Percentiles rank a stretch among this genome's conserved stretches.
These are phyloP conservation scores for Tetrax tetrax DNA, from an alignment of 2,113 vertebrate genomes.

Conservation along the genomic window DNA sequence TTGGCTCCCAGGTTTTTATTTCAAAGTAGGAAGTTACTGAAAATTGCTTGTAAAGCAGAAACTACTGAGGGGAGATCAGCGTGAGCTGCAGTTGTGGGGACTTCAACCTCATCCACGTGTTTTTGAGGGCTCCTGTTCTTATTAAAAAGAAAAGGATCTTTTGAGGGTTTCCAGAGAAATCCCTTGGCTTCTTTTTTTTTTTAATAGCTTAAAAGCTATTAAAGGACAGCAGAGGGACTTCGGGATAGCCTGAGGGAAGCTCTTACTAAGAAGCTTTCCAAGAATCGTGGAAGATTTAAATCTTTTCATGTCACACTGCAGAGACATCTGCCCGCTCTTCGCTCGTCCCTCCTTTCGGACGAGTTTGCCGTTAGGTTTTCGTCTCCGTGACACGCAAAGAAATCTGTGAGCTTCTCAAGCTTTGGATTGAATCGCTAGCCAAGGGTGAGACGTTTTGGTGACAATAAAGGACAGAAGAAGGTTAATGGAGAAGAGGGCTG, in stretches of 20 bases:
- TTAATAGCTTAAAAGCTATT: no score
- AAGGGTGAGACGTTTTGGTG: background rate
- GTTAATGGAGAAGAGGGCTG: background rate
- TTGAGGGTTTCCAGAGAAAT: background rate
- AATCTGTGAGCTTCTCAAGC: background rate
- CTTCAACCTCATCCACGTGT: accelerated
- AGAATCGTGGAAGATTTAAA: background rate
- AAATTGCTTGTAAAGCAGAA: background rate
- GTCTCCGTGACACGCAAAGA: background rate
- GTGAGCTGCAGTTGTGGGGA: background rate
- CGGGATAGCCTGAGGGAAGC: background rate
- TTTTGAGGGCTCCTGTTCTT: background rate
- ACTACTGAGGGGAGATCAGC: background rate
- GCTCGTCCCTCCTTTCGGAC: background rate
- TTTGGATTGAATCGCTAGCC: background rate
- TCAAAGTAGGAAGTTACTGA: background rate
- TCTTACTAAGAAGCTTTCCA: background rate
- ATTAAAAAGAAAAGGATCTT: background rate
- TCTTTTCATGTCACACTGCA: background rate
- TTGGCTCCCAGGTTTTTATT: background rate
- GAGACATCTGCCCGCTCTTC: background rate
- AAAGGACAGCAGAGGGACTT: background rate
- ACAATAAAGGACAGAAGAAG: background rate
- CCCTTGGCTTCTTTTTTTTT: background rate
- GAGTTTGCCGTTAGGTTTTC: background rate